Conservation (phyloP, 2,797 vertebrate genomes). For the Tenualosa ilisha region DNA sequence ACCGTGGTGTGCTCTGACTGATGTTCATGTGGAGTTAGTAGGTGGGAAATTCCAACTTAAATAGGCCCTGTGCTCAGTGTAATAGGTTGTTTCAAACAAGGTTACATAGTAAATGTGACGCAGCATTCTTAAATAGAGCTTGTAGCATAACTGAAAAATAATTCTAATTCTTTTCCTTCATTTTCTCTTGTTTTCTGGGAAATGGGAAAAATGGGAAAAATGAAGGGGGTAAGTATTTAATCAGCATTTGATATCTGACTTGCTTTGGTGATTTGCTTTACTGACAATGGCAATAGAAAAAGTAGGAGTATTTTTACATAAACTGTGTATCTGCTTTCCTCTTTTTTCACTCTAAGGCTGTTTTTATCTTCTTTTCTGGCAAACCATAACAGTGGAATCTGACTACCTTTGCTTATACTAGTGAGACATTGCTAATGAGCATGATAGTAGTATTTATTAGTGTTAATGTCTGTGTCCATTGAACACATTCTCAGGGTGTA, state of each 20-base stretch:
- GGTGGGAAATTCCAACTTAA: background rate
- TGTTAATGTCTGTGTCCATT: slow-evolving; percentile 58
- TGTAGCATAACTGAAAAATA: background rate
- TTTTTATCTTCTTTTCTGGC: slow-evolving; percentile 26
- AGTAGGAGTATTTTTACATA: background rate
- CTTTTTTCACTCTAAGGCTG: slow-evolving; percentile 30
- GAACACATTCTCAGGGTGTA: slow-evolving; percentile 39
- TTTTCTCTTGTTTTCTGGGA: background rate
- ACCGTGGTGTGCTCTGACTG: background rate
- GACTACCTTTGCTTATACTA: slow-evolving; percentile 14
- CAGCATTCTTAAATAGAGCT: background rate
- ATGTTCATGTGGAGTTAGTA: background rate
- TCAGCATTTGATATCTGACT: background rate
- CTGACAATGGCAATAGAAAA: background rate
- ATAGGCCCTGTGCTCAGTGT: background rate
- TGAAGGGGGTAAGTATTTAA: background rate
- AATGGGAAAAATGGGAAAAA: background rate
- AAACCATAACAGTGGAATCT: background rate
- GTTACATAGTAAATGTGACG: background rate
- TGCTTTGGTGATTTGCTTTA: background rate
- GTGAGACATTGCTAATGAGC: slow-evolving; percentile 50
- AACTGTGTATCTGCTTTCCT: background rate
- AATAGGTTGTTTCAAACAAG: background rate
- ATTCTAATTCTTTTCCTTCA: background rate
- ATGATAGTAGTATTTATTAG: slow-evolving; percentile 46